Base-by-base conservation (phyloP, 1,140 invertebrate genomes). In the Maconellicoccus hirsutus region DNA sequence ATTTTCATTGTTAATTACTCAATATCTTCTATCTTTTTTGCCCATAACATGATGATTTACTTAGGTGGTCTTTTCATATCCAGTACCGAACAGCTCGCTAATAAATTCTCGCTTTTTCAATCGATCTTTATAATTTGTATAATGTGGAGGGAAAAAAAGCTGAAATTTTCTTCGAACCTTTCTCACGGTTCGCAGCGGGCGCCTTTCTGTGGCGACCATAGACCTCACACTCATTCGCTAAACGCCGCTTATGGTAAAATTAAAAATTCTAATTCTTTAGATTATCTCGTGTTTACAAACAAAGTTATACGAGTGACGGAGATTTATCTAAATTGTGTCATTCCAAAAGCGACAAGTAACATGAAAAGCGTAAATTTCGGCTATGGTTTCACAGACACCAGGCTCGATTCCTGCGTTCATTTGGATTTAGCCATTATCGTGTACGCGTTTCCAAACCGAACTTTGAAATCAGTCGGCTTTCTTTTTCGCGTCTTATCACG, bases 1-100 rank as follows among this genome's bases (percentile, higher is more conserved):
- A 52, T 52, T 52, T 52, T 52, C 42, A 52, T 52, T 52, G 42
- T 52, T 52, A 52, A 52, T 52, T 52, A 52, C 42, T 52, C 42
- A 52, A 52, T 52, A 52, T 52, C 2, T 16, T 4, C 42, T 52
- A 52, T 52, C 42, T 52, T 52, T 52, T 14, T 52, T 16, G 12
- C 12, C 16, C 42, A 16, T 52, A 52, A 52, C 42, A 52, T 52
- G 42, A 52, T 16, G 10, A 52, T 52, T 52, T 16, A 52, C 42
- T 52, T 52, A 52, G 42, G 42, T 52, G 42, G 42, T 52, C 42
- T 16, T 4, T 16, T 52, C 42, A 19, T 52, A 52, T 52, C 42
- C 42, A 14, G 6, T 14, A 52, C 10, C 16, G 16, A 14, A 4
- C 12, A 52, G 42, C 42, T 14, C 42, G 42, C 10, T 52, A 52